Conservation (phyloP, 2,113 vertebrate species). For the Crotophaga sulcirostris region DNA sequence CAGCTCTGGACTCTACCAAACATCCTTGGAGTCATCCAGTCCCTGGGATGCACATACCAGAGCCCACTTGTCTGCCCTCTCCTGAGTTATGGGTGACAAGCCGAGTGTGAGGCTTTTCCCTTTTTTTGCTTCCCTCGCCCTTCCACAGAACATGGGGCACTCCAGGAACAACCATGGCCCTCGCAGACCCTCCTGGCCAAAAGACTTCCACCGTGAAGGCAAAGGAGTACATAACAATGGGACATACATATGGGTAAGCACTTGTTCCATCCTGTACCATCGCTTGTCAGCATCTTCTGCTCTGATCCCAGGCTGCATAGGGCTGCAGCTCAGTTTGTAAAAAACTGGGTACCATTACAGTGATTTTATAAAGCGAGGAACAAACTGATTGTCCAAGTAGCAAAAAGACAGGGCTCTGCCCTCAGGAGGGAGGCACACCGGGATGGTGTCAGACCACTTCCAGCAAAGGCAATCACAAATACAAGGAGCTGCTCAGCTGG, state of each 20-base stretch:
- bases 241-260: background rate
- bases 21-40: background rate
- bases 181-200: background rate
- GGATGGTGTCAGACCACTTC: constrained; percentile 6
- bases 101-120: background rate
- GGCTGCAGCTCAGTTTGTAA: background rate
- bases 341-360: constrained; percentile 3
- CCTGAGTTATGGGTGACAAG: background rate
- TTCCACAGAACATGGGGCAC: background rate
- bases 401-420: constrained; percentile 6
- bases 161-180: background rate
- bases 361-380: background rate
- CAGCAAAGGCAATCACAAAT: constrained; percentile 26
- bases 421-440: background rate
- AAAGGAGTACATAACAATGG: background rate
- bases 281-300: constrained; percentile 17
- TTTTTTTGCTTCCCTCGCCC: background rate
- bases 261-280: background rate
- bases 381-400: constrained; percentile 16
- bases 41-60: background rate
- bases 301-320: constrained; percentile 29
- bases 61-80: background rate
- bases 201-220: background rate
- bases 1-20: background rate
- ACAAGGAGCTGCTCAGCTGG: constrained; percentile 27